phyloP scores from a whole-genome alignment of 2,797 vertebrate species.

The Dromococcyx pavoninus region DNA sequence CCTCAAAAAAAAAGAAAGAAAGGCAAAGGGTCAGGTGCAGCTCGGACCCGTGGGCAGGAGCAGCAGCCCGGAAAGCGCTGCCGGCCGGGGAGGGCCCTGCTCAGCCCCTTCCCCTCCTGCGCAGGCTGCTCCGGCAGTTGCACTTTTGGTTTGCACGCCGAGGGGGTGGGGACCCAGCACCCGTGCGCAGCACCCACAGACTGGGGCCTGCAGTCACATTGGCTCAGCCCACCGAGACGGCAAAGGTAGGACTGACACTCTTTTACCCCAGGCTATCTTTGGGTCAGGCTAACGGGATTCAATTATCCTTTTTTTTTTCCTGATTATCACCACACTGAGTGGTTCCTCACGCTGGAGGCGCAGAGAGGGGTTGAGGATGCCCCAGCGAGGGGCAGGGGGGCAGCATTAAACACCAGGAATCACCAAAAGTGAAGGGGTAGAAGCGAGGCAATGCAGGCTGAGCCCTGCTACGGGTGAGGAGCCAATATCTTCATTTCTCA shows the following conservation, averaged over 20 bases:
- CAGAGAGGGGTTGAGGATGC: not conserved
- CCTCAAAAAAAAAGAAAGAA: not conserved
- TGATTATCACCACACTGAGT: accelerated
- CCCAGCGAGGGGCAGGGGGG: not conserved
- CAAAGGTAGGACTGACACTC: not conserved
- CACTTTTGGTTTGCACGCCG: slow-evolving; percentile 9
- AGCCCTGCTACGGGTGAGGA: not conserved
- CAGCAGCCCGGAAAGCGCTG: not conserved
- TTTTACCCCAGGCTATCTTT: accelerated
- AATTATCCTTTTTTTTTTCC: accelerated
- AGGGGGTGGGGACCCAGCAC: not conserved
- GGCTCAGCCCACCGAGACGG: accelerated
- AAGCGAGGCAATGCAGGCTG: not conserved
- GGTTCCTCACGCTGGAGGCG: accelerated
- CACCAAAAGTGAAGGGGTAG: accelerated
- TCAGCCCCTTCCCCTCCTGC: not conserved
- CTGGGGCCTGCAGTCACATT: not conserved
- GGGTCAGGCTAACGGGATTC: accelerated
- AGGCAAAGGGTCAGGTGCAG: not conserved
- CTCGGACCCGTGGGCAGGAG: not conserved
- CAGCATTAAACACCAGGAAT: accelerated
- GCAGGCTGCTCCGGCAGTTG: not conserved
- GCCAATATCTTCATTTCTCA: accelerated
- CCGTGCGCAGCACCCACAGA: not conserved
- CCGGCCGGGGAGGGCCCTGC: not conserved